A percentile compares a stretch with the other conserved stretches of the same genome.
Conservation (phyloP, 2,888 invertebrate species). For the Bellardia pandia region DNA sequence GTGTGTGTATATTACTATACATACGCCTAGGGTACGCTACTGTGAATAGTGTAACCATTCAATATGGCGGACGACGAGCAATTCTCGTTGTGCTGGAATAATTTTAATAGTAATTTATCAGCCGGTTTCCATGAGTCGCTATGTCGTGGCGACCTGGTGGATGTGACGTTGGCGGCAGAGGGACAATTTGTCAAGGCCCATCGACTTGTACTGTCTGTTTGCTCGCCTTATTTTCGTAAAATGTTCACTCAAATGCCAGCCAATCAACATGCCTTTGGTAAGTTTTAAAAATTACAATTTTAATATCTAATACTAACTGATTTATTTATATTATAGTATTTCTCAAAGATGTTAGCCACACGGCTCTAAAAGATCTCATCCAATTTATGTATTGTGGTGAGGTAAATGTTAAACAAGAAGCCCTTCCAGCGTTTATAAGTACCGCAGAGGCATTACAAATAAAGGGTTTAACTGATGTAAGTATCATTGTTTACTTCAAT, state of each 20-base stretch:
- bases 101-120: constrained; percentile 90
- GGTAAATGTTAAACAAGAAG: constrained; percentile 90
- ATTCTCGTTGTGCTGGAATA: constrained; percentile 91
- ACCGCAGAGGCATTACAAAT: constrained; percentile 90
- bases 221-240: constrained; percentile 90
- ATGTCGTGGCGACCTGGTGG: constrained; percentile 89
- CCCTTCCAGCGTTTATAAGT: constrained; percentile 89
- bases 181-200: constrained; percentile 89
- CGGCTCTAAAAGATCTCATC: constrained; percentile 88
- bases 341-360: constrained; percentile 89
- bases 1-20: constrained; percentile 21
- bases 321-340: constrained; percentile 85
- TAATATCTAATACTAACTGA: neutral
- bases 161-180: constrained; percentile 89
- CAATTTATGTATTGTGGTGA: constrained; percentile 90
- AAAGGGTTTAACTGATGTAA: constrained; percentile 88
- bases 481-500: constrained; percentile 80
- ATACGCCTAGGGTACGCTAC: constrained; percentile 57
- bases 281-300: constrained; percentile 75
- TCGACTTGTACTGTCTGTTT: constrained; percentile 89
- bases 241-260: constrained; percentile 89
- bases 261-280: constrained; percentile 89
- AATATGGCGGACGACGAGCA: constrained; percentile 90
- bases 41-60: constrained; percentile 77
- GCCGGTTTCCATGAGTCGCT: constrained; percentile 89